Conservation (phyloP, 2,888 invertebrate genomes). For the Tupiocoris notatus region DNA sequence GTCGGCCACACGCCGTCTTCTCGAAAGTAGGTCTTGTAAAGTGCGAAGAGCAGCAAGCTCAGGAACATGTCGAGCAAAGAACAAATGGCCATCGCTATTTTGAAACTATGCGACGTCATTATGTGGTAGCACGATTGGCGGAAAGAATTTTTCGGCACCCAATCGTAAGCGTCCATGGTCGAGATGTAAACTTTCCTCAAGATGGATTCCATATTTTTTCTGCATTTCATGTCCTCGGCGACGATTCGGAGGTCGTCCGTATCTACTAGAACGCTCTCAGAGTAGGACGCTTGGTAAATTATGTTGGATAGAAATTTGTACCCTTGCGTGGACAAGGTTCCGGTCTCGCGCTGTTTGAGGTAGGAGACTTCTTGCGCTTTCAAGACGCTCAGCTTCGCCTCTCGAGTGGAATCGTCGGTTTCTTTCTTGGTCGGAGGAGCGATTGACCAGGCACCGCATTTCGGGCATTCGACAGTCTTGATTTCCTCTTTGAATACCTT, state of each 20-base stretch:
- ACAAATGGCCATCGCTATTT: conserved; percentile 19
- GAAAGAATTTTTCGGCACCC: conserved; percentile 17
- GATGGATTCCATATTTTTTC: conserved; percentile 6
- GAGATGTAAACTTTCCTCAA: not conserved
- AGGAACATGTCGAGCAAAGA: conserved; percentile 30
- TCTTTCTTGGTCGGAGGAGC: conserved; percentile 35
- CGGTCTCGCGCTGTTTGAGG: conserved; percentile 26
- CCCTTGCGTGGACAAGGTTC: conserved; percentile 14
- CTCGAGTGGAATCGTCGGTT: conserved; percentile 15
- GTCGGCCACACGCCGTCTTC: not conserved
- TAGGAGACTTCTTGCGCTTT: conserved; percentile 31
- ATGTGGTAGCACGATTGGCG: conserved; percentile 21
- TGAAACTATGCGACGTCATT: conserved; percentile 15
- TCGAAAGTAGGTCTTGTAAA: not conserved
- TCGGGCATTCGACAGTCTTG: conserved; percentile 27
- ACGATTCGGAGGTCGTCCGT: conserved; percentile 26
- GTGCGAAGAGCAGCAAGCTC: not conserved
- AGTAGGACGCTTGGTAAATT: conserved; percentile 12
- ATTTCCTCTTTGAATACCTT: conserved; percentile 32
- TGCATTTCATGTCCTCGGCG: conserved; percentile 7
- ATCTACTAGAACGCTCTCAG: not conserved
- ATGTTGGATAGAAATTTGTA: conserved; percentile 26
- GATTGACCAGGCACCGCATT: conserved; percentile 10
- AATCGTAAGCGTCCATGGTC: conserved; percentile 20
- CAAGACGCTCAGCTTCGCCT: conserved; percentile 21